Conservation (phyloP, 2,113 vertebrate genomes). For the Cervus canadensis region DNA sequence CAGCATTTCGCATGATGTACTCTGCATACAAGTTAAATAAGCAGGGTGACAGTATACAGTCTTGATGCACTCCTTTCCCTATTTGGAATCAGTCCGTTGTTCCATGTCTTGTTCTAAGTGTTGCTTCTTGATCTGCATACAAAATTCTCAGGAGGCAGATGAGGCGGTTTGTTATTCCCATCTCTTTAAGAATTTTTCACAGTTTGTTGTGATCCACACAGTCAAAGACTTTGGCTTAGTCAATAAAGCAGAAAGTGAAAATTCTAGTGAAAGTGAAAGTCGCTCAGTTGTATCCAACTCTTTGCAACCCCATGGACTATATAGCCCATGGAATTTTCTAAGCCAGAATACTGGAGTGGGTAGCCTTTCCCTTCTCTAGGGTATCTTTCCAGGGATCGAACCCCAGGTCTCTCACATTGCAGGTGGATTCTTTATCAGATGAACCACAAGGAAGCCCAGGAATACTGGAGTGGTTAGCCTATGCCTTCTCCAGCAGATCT, state of each 20-base stretch:
- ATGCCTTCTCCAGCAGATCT: not conserved
- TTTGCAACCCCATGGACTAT: not conserved
- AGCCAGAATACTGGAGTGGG: not conserved
- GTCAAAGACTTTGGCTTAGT: not conserved
- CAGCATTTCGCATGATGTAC: fast-evolving
- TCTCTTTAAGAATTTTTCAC: not conserved
- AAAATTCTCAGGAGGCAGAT: not conserved
- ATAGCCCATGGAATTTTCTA: not conserved
- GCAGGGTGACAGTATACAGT: not conserved
- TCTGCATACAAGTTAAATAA: not conserved
- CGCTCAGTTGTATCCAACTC: not conserved
- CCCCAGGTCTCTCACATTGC: not conserved
- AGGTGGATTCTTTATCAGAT: not conserved
- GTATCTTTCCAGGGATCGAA: not conserved
- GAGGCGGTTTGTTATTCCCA: not conserved
- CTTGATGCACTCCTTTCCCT: not conserved
- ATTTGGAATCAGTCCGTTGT: not conserved
- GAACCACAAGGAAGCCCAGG: not conserved
- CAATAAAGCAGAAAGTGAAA: not conserved
- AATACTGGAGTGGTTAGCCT: not conserved
- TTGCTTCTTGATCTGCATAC: not conserved
- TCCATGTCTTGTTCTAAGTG: not conserved
- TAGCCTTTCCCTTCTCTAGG: not conserved
- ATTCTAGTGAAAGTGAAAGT: not conserved
- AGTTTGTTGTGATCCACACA: not conserved